These are phyloP conservation scores for Brenthis ino DNA, from an alignment of 2,888 invertebrate species.

Conservation along the genomic window DNA sequence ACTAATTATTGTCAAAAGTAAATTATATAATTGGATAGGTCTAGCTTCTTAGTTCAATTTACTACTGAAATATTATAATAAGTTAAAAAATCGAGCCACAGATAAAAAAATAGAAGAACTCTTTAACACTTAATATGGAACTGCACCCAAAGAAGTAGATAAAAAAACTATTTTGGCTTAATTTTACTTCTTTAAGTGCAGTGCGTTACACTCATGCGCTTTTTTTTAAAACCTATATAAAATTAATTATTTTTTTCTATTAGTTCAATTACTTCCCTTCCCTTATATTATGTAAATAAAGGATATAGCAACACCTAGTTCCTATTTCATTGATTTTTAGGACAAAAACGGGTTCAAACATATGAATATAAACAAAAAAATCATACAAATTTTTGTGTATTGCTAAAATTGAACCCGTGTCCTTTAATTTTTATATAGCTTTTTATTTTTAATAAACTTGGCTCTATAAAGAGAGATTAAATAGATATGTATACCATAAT, in stretches of 20 bases:
- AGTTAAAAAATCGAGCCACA: slow-evolving; percentile 12
- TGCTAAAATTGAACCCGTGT: no score
- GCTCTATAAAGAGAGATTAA: no score
- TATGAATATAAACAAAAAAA: no score
- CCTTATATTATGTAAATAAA: slow-evolving; percentile 1
- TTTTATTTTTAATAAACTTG: no score
- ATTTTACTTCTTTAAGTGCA: slow-evolving; percentile 25
- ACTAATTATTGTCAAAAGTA: not conserved
- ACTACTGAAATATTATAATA: not conserved
- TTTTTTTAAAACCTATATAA: slow-evolving; percentile 7
- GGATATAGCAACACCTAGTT: no score
- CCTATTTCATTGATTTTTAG: no score
- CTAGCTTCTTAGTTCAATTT: not conserved
- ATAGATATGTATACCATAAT: no score
- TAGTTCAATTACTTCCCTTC: not conserved
- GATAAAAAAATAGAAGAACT: slow-evolving; percentile 12
- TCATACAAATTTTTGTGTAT: no score
- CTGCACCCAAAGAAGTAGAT: slow-evolving; percentile 24
- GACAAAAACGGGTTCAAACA: no score
- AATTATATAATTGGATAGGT: not conserved
- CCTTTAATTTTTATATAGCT: no score
- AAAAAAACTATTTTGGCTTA: slow-evolving; percentile 11
- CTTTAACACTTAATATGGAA: slow-evolving; percentile 13
- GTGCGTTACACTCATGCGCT: slow-evolving; percentile 22
- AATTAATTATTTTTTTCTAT: not conserved